phyloP scores from a whole-genome alignment of 2,888 invertebrate genomes.

The Dasysyrphus albostriatus region DNA sequence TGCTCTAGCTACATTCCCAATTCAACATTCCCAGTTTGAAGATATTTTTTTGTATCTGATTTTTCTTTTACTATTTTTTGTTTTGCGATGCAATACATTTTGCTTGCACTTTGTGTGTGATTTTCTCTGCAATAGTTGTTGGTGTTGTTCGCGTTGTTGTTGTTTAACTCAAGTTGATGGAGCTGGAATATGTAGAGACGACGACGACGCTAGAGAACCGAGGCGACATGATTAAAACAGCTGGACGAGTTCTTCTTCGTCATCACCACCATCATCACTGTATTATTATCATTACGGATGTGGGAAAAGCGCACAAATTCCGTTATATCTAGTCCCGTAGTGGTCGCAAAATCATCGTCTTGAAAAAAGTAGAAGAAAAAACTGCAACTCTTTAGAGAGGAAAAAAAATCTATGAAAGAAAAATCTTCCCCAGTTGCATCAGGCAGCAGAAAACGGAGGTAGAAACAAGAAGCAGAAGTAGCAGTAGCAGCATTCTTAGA shows the following conservation, averaged over 20 bases:
- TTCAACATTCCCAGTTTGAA: constrained; percentile 73
- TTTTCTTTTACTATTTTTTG: constrained; percentile 27
- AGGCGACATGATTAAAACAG: constrained; percentile 73
- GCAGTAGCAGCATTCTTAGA: constrained; percentile 69
- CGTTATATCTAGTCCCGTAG: constrained; percentile 71
- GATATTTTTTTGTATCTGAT: constrained; percentile 51
- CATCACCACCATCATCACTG: constrained; percentile 44
- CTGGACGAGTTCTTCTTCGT: constrained; percentile 74
- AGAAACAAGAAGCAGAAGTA: constrained; percentile 21
- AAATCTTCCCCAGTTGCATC: constrained; percentile 17
- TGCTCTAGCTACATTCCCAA: constrained; percentile 62
- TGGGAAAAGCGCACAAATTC: constrained; percentile 74
- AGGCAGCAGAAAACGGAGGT: background rate
- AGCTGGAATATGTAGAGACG: constrained; percentile 46
- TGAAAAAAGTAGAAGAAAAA: constrained; percentile 33
- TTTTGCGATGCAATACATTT: constrained; percentile 33
- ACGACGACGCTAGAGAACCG: constrained; percentile 28
- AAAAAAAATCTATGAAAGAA: constrained; percentile 27
- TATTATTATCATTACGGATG: constrained; percentile 73
- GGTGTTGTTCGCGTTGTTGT: background rate
- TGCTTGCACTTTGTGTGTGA: constrained; percentile 60
- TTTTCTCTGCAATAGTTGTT: constrained; percentile 40
- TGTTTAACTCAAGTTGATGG: background rate
- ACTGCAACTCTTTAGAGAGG: constrained; percentile 14
- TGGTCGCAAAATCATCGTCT: constrained; percentile 68